Base-by-base conservation (phyloP, 2,888 invertebrate genomes). In the Sturmia bella region DNA sequence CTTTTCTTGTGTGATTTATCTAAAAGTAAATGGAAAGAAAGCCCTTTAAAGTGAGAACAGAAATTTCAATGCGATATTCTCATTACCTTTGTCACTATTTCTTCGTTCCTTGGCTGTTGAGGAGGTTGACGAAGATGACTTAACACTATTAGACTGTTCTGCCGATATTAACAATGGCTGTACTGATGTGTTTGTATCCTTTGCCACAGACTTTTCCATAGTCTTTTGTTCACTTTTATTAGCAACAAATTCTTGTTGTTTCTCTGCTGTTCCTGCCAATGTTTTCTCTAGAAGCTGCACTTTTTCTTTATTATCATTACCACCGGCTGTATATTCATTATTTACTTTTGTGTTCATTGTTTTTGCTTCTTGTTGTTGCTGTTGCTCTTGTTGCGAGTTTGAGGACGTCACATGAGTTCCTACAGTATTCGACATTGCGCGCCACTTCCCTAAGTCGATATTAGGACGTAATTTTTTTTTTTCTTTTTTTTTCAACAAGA, bases 1-100 rank as follows among this genome's bases (percentile, higher is more conserved):
- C 90, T 91, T 85, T 90, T 90, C 78, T 90, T 90, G 75, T 90
- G 90, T 84, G 87, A 88, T 84, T 88, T 88, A 37, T 89, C 88
- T 77, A 79, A 75, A 85, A 64, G 27, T 6, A 32, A 2, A 37
- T 27, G 61, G 63, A 17, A 54, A 48, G 4, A 19, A 5, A 52
- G n/a, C n/a, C n/a, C n/a, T 32, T 32, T 32, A 32, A 9, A 32
- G 32, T 9, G 9, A 32, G 1, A 32, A 7, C 32, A 32, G 6
- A 3, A 32, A 32, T 9, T 9, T 9, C 17, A 15, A 17, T 45
- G 0, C 3, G 11, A 43, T 24, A 2, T 12, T 43, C 15, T 11
- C 2, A 11, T 54, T 63, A 78, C 78, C 83, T 83, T 79, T 84
- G 32, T 84, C 84, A 39, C 56, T 78, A 45, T 56, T 64, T 19